Evolutionary conservation across 1,140 invertebrate species (phyloP), one percentile per base, ranked within the genome.

Genomic region (Drosophila erecta): DNA sequence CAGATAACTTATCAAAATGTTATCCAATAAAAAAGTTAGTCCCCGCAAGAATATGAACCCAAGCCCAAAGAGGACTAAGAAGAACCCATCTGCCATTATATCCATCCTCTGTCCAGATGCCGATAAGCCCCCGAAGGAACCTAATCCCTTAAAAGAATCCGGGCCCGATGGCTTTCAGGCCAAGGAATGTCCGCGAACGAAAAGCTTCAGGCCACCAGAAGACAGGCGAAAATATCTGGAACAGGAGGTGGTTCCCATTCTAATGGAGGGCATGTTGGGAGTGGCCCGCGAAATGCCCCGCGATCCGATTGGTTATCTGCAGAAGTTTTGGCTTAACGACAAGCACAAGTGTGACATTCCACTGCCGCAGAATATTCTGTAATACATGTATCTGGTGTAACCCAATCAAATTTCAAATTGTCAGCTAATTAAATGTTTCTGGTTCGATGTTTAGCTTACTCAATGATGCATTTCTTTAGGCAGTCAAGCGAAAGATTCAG

Each of bases 181-280:
- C 11, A 14, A 11, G 12, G 55, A 56, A 10, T 87, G 84, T 27
- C 55, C 47, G 0, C 43, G 24, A 2, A 7, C 47, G 0, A 10
- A 37, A 0, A 35, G 4, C 24, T 74, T 77, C 44, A 41, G 6
- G 0, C 20, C 76, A 1, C 6, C 24, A 0, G 58, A 11, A 8
- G 61, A 89, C 14, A 59, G 59, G 12, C 76, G 85, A 0, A n/a
- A 3, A 3, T 84, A 54, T 41, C 11, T 89, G 11, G 55, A 90
- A 33, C 40, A 15, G 11, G 61, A 80, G 12, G 85, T 71, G 38
- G 62, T 80, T 17, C 84, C 84, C 47, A 77, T 90, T 2, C 12
- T 89, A 7, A 80, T 90, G 80, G 67, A 84, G 24, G 84, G 84
- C 4, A 71, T 89, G 85, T 27, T 89, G 60, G 73, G 50, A 1